These are phyloP conservation scores for Disparrhopalites patrizii DNA, from an alignment of 2,888 invertebrate species.

Conservation along the genomic window DNA sequence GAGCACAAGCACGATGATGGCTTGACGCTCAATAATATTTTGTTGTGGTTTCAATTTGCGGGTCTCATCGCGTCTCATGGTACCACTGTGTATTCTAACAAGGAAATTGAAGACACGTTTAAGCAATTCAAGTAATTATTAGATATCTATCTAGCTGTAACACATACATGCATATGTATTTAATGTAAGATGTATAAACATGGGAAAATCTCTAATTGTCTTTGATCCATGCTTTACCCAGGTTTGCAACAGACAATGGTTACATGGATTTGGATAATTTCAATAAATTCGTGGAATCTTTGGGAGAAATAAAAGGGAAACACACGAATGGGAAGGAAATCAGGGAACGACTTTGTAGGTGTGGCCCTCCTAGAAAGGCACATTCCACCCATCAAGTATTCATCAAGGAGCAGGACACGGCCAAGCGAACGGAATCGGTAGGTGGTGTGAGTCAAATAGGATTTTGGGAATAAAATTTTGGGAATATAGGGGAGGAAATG, in stretches of 20 bases:
- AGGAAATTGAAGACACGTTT: neutral
- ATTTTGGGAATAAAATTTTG: no score
- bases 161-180: neutral
- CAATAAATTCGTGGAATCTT: neutral
- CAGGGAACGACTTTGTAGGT: neutral
- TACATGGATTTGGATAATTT: slow-evolving; percentile 6
- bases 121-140: neutral
- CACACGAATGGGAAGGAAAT: neutral
- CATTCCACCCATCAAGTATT: no score
- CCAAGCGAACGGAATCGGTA: no score
- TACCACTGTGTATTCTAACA: neutral
- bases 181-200: neutral
- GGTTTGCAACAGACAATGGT: neutral
- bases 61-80: neutral
- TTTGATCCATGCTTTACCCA: neutral
- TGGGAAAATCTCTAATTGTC: neutral
- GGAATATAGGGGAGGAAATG: no score
- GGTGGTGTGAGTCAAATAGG: no score
- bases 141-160: neutral
- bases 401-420: no score
- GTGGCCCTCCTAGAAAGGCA: neutral
- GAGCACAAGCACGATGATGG: slow-evolving; percentile 4
- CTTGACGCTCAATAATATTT: slow-evolving; percentile 9
- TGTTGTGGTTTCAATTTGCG: slow-evolving; percentile 6
- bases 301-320: neutral